phyloP scores from a whole-genome alignment of 2,888 invertebrate species.

The Hyles lineata region DNA sequence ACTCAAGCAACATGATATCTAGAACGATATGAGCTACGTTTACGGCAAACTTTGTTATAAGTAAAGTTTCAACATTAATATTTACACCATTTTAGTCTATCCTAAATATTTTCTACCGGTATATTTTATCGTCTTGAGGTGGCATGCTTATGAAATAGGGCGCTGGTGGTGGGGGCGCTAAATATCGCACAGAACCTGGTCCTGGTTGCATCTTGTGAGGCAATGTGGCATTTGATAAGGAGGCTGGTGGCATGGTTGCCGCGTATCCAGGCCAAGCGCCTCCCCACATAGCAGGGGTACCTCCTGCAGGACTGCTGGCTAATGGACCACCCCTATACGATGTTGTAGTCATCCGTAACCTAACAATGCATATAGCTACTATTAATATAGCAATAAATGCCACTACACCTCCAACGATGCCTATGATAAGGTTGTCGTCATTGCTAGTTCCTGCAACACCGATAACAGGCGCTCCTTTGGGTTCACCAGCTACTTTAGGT shows the following conservation, averaged over 20 bases:
- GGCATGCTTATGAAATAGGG: constrained; percentile 87
- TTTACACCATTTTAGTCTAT: constrained; percentile 29
- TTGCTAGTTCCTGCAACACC: constrained; percentile 88
- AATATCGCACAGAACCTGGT: constrained; percentile 81
- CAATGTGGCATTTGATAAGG: constrained; percentile 86
- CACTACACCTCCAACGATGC: constrained; percentile 97
- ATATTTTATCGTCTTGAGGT: constrained; percentile 87
- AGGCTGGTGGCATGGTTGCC: constrained; percentile 85
- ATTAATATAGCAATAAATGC: constrained; percentile 95
- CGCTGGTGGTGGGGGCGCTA: constrained; percentile 86
- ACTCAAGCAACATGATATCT: constrained; percentile 55
- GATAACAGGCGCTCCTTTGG: constrained; percentile 84
- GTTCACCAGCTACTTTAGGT: constrained; percentile 82
- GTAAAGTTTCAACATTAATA: constrained; percentile 25
- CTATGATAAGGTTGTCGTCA: constrained; percentile 96
- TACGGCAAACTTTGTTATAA: constrained; percentile 20
- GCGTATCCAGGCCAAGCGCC: constrained; percentile 84
- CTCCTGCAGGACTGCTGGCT: constrained; percentile 86
- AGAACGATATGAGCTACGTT: constrained; percentile 56
- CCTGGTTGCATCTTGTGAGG: constrained; percentile 87
- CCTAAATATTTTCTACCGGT: constrained; percentile 74
- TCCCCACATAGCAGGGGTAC: constrained; percentile 86
- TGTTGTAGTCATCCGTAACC: constrained; percentile 88
- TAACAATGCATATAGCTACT: constrained; percentile 94
- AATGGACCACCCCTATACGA: constrained; percentile 89